phyloP scores from a whole-genome alignment of 2,797 vertebrate species.

The Hirundo rustica region DNA sequence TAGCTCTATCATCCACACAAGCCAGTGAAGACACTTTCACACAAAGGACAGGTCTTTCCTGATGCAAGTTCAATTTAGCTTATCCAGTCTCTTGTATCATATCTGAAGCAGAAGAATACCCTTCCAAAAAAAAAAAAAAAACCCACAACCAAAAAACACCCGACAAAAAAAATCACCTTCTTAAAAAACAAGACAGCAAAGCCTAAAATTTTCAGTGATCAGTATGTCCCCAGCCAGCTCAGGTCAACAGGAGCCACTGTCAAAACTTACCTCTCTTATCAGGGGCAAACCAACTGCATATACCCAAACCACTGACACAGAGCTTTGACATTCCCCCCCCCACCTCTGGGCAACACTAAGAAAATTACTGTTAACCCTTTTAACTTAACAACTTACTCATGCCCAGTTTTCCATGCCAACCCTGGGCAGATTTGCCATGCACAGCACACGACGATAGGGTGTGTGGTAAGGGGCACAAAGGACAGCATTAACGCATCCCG shows the following conservation, averaged over 20 bases:
- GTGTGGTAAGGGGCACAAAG: background rate
- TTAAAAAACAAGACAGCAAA: background rate
- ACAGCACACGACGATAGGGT: rapidly evolving
- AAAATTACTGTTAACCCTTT: background rate
- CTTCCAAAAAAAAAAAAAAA: background rate
- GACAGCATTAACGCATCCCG: background rate
- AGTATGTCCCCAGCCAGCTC: background rate
- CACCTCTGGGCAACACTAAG: background rate
- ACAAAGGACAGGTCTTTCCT: background rate
- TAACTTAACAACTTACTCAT: background rate
- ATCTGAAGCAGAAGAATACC: background rate
- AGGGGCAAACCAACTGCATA: background rate
- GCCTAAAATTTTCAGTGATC: background rate
- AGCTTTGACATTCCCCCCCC: background rate
- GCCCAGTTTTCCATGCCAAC: background rate
- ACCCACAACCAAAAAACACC: too few species aligned
- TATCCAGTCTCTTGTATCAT: background rate
- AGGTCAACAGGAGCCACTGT: background rate
- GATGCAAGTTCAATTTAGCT: background rate
- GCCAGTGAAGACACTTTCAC: background rate
- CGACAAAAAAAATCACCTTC: background rate
- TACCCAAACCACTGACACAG: background rate
- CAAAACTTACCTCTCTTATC: background rate
- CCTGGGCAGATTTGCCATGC: background rate
- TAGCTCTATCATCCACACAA: background rate